A percentile compares a stretch with the other conserved stretches of the same genome.
phyloP scores from a whole-genome alignment of 2,888 invertebrate genomes.

The Punctoribates punctum region DNA sequence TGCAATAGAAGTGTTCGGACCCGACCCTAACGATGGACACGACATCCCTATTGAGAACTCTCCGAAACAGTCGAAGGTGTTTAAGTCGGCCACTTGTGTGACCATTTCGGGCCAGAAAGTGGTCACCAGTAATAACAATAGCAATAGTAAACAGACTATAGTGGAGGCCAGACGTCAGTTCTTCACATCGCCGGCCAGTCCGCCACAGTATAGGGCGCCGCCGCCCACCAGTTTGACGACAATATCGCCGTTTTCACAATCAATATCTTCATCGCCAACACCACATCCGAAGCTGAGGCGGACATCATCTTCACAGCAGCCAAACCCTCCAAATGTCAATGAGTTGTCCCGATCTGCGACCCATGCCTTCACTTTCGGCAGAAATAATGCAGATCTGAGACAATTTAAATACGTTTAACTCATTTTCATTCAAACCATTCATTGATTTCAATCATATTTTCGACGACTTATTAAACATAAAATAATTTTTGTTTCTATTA shows the following conservation, averaged over 20 bases:
- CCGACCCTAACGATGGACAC: neutral
- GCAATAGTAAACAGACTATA: constrained; percentile 32
- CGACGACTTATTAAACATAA: neutral
- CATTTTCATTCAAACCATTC: no score
- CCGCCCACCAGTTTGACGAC: neutral
- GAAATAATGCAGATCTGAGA: neutral
- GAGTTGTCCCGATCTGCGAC: constrained; percentile 18
- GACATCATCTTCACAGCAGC: constrained; percentile 23
- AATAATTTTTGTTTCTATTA: neutral
- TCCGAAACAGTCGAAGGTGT: constrained; percentile 22
- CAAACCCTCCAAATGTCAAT: neutral
- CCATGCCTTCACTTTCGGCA: constrained; percentile 8
- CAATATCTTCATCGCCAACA: constrained; percentile 29
- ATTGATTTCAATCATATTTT: no score
- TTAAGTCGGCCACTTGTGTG: constrained; percentile 39
- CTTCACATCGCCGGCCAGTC: constrained; percentile 40
- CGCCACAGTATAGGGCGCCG: neutral
- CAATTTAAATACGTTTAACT: neutral
- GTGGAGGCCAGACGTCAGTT: constrained; percentile 43
- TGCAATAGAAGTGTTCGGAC: constrained; percentile 52
- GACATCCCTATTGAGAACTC: constrained; percentile 4
- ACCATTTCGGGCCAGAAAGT: constrained; percentile 30
- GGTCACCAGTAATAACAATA: constrained; percentile 17
- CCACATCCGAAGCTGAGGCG: constrained; percentile 16
- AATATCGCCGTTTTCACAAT: constrained; percentile 25